Base-by-base conservation (phyloP, 2,113 vertebrate species). In the Hipposideros armiger region DNA sequence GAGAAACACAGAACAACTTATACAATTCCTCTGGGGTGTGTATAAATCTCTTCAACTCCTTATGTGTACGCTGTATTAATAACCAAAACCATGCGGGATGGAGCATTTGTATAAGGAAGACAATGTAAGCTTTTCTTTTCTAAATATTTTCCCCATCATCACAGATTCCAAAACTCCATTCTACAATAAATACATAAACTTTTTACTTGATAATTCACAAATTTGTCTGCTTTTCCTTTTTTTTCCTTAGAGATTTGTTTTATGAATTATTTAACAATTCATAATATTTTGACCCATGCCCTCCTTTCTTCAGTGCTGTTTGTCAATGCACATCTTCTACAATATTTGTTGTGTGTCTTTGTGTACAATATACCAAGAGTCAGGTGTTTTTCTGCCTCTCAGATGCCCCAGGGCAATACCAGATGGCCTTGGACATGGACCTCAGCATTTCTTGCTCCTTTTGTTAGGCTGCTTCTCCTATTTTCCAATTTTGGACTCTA, bases 1-100 rank as follows among this genome's bases (percentile, higher is more conserved):
- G 56, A 96, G 81, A 92, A 96, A 94, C 67, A 95, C 64, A 95
- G 83, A 97, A 95, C 84, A 96, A 92, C 84, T 86, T 81, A 92
- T 1, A 58, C 10, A 74, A 70, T 78, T 92, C 90, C 90, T 95
- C 58, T 83, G 85, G 67, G 88, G 45, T 69, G 14, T 92, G 56
- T 73, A 72, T 92, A 95, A 93, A 95, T 96, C 81, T 96, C 92
- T 94, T 90, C 50, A 85, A 24, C 77, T 94, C 76, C 90, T 82
- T 30, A 62, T 95, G 22, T 88, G 94, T 67, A 32, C 90, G 83
- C 81, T 87, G 9, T 56, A 90, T 91, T 95, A 97, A 97, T 96
- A 97, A 92, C 50, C 52, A 87, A 88, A 90, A 74, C 67, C 50
- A 77, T 32, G 45, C 60, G 86, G 30, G 78, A 74, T 60, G 52